Percentiles rank a stretch among this genome's conserved stretches.
phyloP scores from a whole-genome alignment of 2,888 invertebrate species.

The Coelinius sp. region DNA sequence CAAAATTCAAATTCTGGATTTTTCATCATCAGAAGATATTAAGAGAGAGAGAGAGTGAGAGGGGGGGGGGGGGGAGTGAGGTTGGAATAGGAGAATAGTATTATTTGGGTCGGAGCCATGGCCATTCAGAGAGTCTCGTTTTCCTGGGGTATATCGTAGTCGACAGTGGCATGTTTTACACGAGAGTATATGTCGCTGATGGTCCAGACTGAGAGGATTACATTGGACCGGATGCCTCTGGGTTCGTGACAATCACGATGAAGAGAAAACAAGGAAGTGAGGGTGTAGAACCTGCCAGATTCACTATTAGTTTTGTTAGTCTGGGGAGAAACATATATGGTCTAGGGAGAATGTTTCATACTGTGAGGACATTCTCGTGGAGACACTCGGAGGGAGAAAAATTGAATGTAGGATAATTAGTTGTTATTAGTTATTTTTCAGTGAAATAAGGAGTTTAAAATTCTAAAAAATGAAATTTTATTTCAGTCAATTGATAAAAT shows the following conservation, averaged over 20 bases:
- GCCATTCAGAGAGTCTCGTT: background rate
- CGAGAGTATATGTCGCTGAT: background rate
- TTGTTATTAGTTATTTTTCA: too few relatives aligned
- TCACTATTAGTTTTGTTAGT: background rate
- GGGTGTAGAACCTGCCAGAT: background rate
- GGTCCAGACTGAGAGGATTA: background rate
- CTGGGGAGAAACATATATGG: background rate
- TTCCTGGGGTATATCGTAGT: background rate
- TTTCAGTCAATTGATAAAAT: too few relatives aligned
- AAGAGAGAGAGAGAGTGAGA: background rate
- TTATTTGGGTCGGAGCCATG: conserved; percentile 3
- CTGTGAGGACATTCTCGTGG: too few relatives aligned
- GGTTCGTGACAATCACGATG: background rate
- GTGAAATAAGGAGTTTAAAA: too few relatives aligned
- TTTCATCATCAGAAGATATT: background rate
- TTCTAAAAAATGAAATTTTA: too few relatives aligned
- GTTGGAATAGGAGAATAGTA: background rate
- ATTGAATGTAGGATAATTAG: too few relatives aligned
- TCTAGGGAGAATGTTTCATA: too few relatives aligned
- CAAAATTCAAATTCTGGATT: background rate
- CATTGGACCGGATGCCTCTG: background rate
- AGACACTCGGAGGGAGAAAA: too few relatives aligned
- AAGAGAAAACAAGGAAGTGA: background rate
- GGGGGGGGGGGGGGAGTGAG: background rate
- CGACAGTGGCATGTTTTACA: background rate